Conservation (phyloP, 2,113 vertebrate species). For the Clarias macrocephalus region DNA sequence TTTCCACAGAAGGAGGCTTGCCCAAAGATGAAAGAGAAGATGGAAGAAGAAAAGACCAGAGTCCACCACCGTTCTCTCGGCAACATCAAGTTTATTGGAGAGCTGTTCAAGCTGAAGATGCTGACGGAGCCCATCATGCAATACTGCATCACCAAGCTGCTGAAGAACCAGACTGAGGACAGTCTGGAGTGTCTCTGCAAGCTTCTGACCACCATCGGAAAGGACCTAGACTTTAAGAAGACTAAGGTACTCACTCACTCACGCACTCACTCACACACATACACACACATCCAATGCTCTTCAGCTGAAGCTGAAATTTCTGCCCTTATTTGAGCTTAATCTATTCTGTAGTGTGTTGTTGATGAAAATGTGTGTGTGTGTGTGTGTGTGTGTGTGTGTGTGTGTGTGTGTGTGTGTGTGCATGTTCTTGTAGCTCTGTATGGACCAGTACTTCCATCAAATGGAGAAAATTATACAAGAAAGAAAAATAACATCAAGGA, state of each 20-base stretch:
- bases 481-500: constrained; percentile 92
- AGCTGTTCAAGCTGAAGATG: constrained; percentile 98
- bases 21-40: constrained; percentile 83
- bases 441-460: constrained; percentile 98
- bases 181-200: constrained; percentile 96
- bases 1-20: constrained; percentile 77
- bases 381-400: background rate
- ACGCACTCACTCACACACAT: no score
- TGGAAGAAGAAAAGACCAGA: constrained; percentile 84
- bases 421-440: constrained; percentile 79
- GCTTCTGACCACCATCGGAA: constrained; percentile 94
- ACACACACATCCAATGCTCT: no score
- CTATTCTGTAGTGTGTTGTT: no score
- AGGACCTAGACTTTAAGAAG: constrained; percentile 97
- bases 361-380: no score
- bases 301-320: background rate
- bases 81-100: constrained; percentile 98
- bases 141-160: constrained; percentile 94
- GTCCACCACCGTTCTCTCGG: constrained; percentile 90
- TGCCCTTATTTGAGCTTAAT: no score
- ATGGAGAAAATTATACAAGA: constrained; percentile 99
- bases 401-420: background rate
- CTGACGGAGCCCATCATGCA: constrained; percentile 98
- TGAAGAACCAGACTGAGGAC: constrained; percentile 96
- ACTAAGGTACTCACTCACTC: constrained; percentile 75